Evolutionary conservation across 1,140 invertebrate species (phyloP).

Genomic region (Drosophila tropicalis): DNA sequence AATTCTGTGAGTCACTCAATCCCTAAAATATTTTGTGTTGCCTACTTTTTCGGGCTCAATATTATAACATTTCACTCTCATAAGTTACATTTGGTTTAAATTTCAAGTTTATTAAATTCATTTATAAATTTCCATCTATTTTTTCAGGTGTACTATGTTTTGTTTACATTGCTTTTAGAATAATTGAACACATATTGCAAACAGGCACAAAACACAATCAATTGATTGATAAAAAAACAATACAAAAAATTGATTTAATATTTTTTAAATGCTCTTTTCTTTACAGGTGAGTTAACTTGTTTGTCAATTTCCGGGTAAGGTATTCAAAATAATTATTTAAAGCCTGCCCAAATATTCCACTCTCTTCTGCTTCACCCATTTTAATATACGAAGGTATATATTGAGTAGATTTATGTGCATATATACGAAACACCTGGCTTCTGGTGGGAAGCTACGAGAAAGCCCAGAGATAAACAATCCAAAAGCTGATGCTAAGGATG

Average conservation of each 20-base stretch:
- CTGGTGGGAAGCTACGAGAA: constrained; percentile 22
- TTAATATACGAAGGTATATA: not conserved
- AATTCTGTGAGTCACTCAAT: too few relatives aligned
- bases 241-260: constrained; percentile 28
- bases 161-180: not conserved
- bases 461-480: constrained; percentile 32
- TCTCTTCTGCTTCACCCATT: not conserved
- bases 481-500: constrained; percentile 37
- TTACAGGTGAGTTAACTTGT: constrained; percentile 57
- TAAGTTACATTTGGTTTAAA: not conserved
- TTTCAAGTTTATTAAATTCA: not conserved
- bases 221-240: too few relatives aligned
- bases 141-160: not conserved
- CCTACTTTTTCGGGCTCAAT: not conserved
- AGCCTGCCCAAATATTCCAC: not conserved
- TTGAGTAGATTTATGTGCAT: not conserved
- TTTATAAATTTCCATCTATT: not conserved
- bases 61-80: too few relatives aligned
- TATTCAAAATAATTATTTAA: not conserved
- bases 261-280: constrained; percentile 22
- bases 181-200: not conserved
- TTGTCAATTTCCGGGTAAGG: not conserved
- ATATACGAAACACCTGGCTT: constrained; percentile 33
- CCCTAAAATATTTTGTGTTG: not conserved
- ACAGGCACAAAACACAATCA: not conserved